These are phyloP conservation scores for Thecocarcelia acutangulata DNA, from an alignment of 2,888 invertebrate genomes.

Conservation along the genomic window DNA sequence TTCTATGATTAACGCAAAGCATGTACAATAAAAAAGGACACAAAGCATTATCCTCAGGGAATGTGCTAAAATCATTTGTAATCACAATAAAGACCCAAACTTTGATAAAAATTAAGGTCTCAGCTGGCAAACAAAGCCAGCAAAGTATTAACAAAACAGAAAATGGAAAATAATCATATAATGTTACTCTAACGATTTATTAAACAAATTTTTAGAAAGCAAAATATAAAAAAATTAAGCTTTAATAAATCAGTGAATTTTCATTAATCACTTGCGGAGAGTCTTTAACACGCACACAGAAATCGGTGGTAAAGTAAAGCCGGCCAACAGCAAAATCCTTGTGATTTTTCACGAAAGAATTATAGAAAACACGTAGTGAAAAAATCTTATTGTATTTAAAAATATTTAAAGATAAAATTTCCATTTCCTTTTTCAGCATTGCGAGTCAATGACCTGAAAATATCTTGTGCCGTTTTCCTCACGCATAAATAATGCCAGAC, in stretches of 20 bases:
- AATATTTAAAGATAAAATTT: constrained; percentile 3
- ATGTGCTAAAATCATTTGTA: constrained; percentile 47
- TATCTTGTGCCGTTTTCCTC: background rate
- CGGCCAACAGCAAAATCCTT: constrained; percentile 12
- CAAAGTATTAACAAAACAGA: background rate
- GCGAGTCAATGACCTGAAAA: constrained; percentile 56
- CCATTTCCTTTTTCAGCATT: background rate
- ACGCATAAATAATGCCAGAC: constrained; percentile 19
- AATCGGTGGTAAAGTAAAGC: constrained; percentile 1
- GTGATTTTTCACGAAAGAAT: background rate
- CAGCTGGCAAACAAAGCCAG: constrained; percentile 50
- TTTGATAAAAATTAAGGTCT: constrained; percentile 2
- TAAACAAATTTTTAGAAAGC: constrained; percentile 15
- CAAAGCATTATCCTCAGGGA: constrained; percentile 52
- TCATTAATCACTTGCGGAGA: constrained; percentile 61
- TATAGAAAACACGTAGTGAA: background rate
- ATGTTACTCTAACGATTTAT: constrained; percentile 47
- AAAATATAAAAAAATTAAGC: constrained; percentile 17
- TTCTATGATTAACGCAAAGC: background rate
- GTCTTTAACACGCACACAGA: constrained; percentile 56
- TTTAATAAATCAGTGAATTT: constrained; percentile 37
- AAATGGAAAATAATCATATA: constrained; percentile 21
- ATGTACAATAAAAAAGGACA: background rate
- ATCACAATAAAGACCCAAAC: constrained; percentile 9
- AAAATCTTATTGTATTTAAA: background rate